These are phyloP conservation scores for Pararge aegeria DNA, from an alignment of 1,140 invertebrate species.

Conservation along the genomic window DNA sequence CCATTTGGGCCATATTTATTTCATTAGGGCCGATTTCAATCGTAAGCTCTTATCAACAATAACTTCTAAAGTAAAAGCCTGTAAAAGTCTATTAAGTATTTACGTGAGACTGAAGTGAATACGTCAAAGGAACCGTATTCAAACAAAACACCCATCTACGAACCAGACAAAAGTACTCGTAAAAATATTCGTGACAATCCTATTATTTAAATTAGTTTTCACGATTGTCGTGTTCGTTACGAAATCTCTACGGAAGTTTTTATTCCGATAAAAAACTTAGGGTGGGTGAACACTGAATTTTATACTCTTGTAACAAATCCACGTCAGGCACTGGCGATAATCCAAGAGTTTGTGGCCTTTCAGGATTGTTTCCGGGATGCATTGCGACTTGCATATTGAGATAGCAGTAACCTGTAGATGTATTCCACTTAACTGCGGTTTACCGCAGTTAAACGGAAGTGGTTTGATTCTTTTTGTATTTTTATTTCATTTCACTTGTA, in stretches of 20 bases:
- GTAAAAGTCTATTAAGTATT: no score
- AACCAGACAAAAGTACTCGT: no score
- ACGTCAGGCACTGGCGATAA: slow-evolving; percentile 58
- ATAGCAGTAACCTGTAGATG: slow-evolving; percentile 20
- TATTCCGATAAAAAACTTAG: slow-evolving; percentile 37
- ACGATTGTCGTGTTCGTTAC: not conserved
- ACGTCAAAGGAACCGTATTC: no score
- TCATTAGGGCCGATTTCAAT: no score
- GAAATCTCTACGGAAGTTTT: slow-evolving; percentile 14
- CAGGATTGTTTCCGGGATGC: slow-evolving; percentile 44
- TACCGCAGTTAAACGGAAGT: no score
- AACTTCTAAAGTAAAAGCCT: no score
- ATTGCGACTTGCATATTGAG: slow-evolving; percentile 29
- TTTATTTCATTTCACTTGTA: not conserved
- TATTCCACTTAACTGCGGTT: slow-evolving; percentile 6
- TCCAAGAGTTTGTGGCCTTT: slow-evolving; percentile 59
- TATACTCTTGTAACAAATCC: slow-evolving; percentile 59
- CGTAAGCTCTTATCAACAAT: no score
- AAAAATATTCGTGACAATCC: no score
- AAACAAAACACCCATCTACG: no score
- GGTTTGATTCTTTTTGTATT: slow-evolving; percentile 27
- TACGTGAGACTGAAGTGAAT: no score
- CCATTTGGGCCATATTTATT: no score
- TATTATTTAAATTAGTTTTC: not conserved
- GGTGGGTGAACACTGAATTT: slow-evolving; percentile 51